Evolutionary conservation across 1,140 invertebrate species (phyloP), one percentile per base, ranked within the genome.

Genomic region (Drosophila setifemur): DNA sequence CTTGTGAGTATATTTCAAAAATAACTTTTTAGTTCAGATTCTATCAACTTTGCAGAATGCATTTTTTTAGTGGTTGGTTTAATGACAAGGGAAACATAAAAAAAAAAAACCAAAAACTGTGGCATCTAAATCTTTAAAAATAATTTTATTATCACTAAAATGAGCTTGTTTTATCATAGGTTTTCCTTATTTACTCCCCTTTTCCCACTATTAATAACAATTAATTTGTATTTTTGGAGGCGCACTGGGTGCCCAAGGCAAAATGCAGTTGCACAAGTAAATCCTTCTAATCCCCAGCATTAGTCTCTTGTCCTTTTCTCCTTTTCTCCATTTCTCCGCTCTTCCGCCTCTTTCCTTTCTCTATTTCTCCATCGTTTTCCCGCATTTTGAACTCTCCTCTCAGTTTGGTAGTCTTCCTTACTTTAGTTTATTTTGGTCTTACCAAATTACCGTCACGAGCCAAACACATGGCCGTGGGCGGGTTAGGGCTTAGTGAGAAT

Each of bases 221-320:
- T 78, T 75, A 79, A 79, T 79, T 63, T 60, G 72, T 82, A 81
- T 81, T 75, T 81, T 75, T 75, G 76, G 64, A 26, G 60, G 53
- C 39, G 19, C 31, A 45, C 25, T 42, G 61, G 33, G 58, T 25
- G 29, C 45, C 60, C 37, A 49, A 16, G 33, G 72, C 73, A 55
- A 52, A 48, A 57, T 73, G 78, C 78, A 76, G 83, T 83, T 83
- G 78, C 78, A 82, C 76, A 77, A 70, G 78, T 82, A 83, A 83
- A 82, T 82, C 78, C 78, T 83, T 82, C 78, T 82, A 82, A 82
- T 76, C 78, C 73, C 40, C 73, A 77, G n/a, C 78, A 82, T 82
- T 82, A 82, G 78, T 82, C 73, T 81, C 64, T 60, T 66, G n/a
- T 37, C 33, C 14, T 18, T 37, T 16, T 12, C 33, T 12, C 44